Base-by-base conservation (phyloP, 2,888 invertebrate genomes). In the Synanthedon myopaeformis region DNA sequence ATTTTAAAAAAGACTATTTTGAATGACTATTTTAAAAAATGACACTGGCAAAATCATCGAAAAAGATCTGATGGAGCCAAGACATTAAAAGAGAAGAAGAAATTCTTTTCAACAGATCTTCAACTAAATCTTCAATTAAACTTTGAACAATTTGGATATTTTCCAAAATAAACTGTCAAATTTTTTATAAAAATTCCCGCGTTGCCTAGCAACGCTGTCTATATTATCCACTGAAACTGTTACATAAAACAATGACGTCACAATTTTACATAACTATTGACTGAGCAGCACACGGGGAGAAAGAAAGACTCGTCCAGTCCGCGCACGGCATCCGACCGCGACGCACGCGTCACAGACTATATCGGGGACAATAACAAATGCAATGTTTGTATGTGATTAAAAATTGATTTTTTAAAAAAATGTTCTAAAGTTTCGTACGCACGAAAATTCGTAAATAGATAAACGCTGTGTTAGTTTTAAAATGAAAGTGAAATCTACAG, bases 401-500 rank as follows among this genome's bases (percentile, higher is more conserved):
- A 13, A 49, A 19, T 14, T 12, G 12, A 17, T 8, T 14, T 6
- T 12, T 10, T 1, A 5, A 5, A 17, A 49, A 49, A 49, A 49
- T 49, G 49, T 49, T 19, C 23, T 49, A 17, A 23, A 19, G 10
- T 49, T 19, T 19, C 4, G 49, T 49, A 35, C 35, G 8, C 17
- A 12, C 5, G 19, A 49, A 23, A 14, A 49, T 49, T 12, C 6
- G 11, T 10, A 17, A 10, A 17, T 49, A 14, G 51, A 54, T 56
- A 52, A 55, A 63, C 56, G 51, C 52, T 56, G 54, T 55, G 52
- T 54, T 60, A 59, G 66, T 67, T 35, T 35, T 35, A 77, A 73
- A 74, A 85, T 85, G 86, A 86, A 85, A 86, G 86, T 86, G 85
- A 79, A 78, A 76, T 61, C 67, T 17, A 55, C 66, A 63, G 82